These are phyloP conservation scores for Zeuzera pyrina DNA, from an alignment of 2,888 invertebrate species.

Conservation along the genomic window DNA sequence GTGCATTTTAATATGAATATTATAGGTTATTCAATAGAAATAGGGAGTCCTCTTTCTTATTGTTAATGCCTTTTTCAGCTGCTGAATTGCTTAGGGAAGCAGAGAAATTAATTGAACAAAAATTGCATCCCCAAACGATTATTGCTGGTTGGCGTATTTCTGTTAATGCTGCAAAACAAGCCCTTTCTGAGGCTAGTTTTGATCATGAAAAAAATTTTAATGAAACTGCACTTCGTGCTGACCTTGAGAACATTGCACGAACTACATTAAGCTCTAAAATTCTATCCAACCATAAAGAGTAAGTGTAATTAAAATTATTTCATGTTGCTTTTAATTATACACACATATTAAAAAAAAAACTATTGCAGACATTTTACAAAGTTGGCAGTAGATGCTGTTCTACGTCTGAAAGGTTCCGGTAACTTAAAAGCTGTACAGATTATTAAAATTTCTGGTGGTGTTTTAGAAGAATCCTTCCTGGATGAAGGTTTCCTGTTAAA, in stretches of 20 bases:
- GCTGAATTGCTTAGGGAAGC: slow-evolving; percentile 96
- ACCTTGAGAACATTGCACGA: slow-evolving; percentile 96
- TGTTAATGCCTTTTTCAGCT: too few species aligned
- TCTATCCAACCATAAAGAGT: slow-evolving; percentile 95
- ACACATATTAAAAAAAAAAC: not conserved
- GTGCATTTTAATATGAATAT: slow-evolving; percentile 42
- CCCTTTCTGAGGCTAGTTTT: slow-evolving; percentile 83
- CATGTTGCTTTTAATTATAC: not conserved
- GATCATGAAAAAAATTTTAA: slow-evolving; percentile 84
- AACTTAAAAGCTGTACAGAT: slow-evolving; percentile 97
- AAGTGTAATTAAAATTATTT: slow-evolving; percentile 21
- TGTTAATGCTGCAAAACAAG: slow-evolving; percentile 85
- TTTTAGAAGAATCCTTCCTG: slow-evolving; percentile 94
- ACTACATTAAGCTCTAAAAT: slow-evolving; percentile 99
- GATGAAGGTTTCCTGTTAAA: slow-evolving; percentile 96
- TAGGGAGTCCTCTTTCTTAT: too few species aligned
- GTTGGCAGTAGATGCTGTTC: slow-evolving; percentile 95
- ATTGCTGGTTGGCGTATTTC: slow-evolving; percentile 96
- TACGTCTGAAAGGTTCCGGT: slow-evolving; percentile 95
- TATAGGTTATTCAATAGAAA: not conserved
- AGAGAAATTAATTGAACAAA: slow-evolving; percentile 92
- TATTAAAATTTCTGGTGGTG: slow-evolving; percentile 96
- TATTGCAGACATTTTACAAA: slow-evolving; percentile 85
- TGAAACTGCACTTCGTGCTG: slow-evolving; percentile 84
- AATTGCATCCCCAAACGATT: slow-evolving; percentile 98